A percentile compares a stretch with the other conserved stretches of the same genome.
Conservation (phyloP, 2,888 invertebrate species). For the Drosophila neutralis region DNA sequence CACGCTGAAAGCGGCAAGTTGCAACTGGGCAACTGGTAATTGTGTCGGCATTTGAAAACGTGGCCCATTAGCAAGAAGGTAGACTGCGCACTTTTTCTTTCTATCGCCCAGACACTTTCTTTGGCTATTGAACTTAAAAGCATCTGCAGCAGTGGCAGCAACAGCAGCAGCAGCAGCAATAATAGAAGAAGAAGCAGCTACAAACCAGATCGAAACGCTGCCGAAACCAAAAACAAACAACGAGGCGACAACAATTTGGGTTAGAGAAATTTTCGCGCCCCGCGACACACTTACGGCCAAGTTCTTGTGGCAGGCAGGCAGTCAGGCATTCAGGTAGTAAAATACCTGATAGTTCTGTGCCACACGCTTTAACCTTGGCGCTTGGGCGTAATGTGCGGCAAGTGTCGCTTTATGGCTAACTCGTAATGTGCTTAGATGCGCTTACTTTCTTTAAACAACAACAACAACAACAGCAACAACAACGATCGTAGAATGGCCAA, state of each 20-base stretch:
- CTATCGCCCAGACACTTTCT: conserved; percentile 72
- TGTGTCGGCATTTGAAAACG: conserved; percentile 36
- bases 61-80: conserved; percentile 44
- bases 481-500: conserved; percentile 32
- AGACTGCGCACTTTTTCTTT: conserved; percentile 74
- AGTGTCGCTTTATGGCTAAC: conserved; percentile 55
- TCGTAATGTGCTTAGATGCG: conserved; percentile 77
- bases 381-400: conserved; percentile 75
- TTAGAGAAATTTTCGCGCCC: conserved; percentile 78
- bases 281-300: conserved; percentile 61
- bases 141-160: conserved; percentile 45
- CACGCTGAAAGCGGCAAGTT: neutral
- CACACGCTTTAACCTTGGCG: conserved; percentile 75
- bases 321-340: neutral
- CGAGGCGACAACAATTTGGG: conserved; percentile 68
- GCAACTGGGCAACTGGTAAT: conserved; percentile 21
- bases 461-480: conserved; percentile 1
- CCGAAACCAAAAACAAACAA: conserved; percentile 48
- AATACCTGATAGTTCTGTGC: conserved; percentile 62
- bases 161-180: conserved; percentile 24
- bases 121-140: conserved; percentile 79
- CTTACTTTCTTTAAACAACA: conserved; percentile 70
- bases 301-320: conserved; percentile 65
- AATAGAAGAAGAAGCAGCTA: conserved; percentile 14
- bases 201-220: conserved; percentile 55